Base-by-base conservation (phyloP, 1,140 invertebrate genomes). In the Stratiolaelaps scimitus region DNA sequence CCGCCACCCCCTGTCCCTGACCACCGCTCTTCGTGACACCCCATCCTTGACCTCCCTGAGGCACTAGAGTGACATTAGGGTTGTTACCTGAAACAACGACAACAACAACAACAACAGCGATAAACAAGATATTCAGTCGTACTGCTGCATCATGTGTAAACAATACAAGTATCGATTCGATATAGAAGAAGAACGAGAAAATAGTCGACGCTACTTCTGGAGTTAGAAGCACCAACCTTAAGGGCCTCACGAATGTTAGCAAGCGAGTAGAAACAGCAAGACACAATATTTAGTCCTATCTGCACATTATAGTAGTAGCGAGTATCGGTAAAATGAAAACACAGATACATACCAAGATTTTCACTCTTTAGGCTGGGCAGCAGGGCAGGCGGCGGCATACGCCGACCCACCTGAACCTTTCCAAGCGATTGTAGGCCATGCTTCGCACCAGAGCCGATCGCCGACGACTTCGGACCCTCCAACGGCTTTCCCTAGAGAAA, bases 351-450 rank as follows among this genome's bases (percentile, higher is more conserved):
- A 72, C 82, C 84, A 75, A 83, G 82, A 74, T 84, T 81, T 83
- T 95, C 91, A 78, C 89, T 92, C 83, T 93, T 95, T 78, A 95
- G 81, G 84, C 23, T 26, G 77, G 92, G 92, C 80, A 95, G 81
- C 83, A 94, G 92, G 75, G 89, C 90, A 78, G 92, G 92, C 79
- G 90, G 88, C 68, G 79, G 79, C 75, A 80, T 80, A 77, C 92
- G 86, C 78, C 92, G 85, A 77, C 88, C 86, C 78, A 84, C 88
- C 76, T 88, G 89, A 79, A 95, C 89, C 85, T 94, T 95, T 81
- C 92, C 91, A 84, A 96, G 84, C 80, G 84, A 89, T 87, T 94
- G 91, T 84, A 95, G 89, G 83, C 92, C 92, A 93, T 94, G 89
- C 87, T 93, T 92, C 77, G 87, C 85, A 82, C 87, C 84, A 79